Percentiles rank a stretch among this genome's conserved stretches.
Conservation (phyloP, 2,888 invertebrate species). For the Hypomecis atomaria region DNA sequence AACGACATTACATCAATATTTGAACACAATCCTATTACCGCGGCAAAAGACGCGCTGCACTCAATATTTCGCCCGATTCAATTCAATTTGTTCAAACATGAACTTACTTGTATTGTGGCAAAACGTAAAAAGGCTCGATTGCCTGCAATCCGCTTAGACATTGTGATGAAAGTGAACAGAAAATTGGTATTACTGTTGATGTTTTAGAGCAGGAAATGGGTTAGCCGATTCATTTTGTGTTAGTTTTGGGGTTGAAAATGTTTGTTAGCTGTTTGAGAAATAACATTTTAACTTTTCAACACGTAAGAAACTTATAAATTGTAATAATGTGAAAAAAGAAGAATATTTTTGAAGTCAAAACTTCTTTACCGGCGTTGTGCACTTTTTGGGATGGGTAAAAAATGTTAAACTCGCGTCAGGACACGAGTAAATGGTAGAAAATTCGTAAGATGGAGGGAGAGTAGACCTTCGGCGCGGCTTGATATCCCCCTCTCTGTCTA, state of each 20-base stretch:
- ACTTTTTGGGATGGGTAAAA: too few species aligned
- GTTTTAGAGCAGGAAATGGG: constrained; percentile 10
- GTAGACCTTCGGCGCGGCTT: too few species aligned
- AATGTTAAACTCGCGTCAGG: too few species aligned
- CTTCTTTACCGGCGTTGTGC: too few species aligned
- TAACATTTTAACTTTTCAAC: too few species aligned
- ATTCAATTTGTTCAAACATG: constrained; percentile 58
- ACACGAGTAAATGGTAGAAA: too few species aligned
- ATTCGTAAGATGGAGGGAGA: too few species aligned
- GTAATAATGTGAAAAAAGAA: too few species aligned
- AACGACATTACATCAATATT: constrained; percentile 48
- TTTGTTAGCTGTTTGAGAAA: background rate
- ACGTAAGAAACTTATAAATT: too few species aligned
- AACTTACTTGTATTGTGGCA: constrained; percentile 34
- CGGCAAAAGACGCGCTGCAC: constrained; percentile 47
- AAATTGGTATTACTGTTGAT: constrained; percentile 26
- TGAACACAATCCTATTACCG: constrained; percentile 50
- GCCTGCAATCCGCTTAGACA: constrained; percentile 34
- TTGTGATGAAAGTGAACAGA: constrained; percentile 28
- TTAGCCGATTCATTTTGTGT: background rate
- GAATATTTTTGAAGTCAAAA: too few species aligned
- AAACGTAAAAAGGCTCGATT: constrained; percentile 32
- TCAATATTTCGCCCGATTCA: constrained; percentile 55
- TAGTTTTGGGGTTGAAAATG: background rate
- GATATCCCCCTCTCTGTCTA: too few species aligned